Conservation (phyloP, 2,113 vertebrate species). For the Microcebus ravelobensis region DNA sequence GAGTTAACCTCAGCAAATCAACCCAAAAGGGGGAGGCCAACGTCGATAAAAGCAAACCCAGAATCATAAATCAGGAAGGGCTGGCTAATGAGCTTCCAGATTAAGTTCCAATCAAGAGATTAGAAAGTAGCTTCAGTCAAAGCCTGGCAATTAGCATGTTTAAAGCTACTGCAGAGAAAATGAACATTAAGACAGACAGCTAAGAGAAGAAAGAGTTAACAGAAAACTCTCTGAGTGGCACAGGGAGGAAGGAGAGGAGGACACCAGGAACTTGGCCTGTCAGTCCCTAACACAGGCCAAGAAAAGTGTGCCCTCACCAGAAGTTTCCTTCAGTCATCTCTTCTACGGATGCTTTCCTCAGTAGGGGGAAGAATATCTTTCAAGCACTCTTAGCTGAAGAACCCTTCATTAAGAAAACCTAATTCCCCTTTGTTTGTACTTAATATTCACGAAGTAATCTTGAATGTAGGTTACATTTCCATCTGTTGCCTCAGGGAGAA, state of each 20-base stretch:
- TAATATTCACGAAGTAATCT: constrained; percentile 75
- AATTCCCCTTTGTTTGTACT: constrained; percentile 72
- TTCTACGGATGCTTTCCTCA: background rate
- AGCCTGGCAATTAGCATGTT: background rate
- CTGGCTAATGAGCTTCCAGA: background rate
- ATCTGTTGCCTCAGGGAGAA: constrained; percentile 66
- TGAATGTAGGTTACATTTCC: constrained; percentile 61
- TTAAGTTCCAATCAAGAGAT: constrained; percentile 15
- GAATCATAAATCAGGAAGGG: background rate
- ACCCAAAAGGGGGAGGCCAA: background rate
- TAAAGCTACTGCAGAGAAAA: background rate
- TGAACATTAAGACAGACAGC: background rate
- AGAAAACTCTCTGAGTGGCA: background rate
- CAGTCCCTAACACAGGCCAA: background rate
- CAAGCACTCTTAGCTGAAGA: constrained; percentile 77
- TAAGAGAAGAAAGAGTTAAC: constrained; percentile 23
- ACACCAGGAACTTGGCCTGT: background rate
- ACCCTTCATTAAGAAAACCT: constrained; percentile 75
- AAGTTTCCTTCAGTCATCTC: background rate
- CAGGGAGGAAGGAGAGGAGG: background rate
- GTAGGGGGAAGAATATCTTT: constrained; percentile 26
- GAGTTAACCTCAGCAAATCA: constrained; percentile 1
- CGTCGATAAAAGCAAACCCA: background rate
- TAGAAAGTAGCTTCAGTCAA: background rate
- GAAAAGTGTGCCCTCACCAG: background rate